These are phyloP conservation scores for Scartelaos histophorus DNA, from an alignment of 2,113 vertebrate genomes.

Conservation along the genomic window DNA sequence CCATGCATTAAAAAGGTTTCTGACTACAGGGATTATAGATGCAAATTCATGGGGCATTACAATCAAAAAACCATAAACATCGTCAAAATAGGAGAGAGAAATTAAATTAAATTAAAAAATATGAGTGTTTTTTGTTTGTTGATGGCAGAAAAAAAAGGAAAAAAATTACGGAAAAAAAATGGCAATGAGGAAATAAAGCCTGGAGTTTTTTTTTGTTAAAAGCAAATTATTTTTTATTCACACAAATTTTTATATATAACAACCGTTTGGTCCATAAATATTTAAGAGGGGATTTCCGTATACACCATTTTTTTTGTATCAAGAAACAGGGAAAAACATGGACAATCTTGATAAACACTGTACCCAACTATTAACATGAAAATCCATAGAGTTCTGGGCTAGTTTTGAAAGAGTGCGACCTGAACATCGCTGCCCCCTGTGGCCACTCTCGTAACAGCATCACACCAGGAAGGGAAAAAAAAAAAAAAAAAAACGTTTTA, in stretches of 20 bases:
- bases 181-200: conserved; percentile 93
- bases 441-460: conserved; percentile 77
- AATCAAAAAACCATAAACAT: conserved; percentile 80
- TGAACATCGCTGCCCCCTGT: conserved; percentile 96
- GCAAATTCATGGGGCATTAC: conserved; percentile 98
- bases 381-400: conserved; percentile 99
- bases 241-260: conserved; percentile 99
- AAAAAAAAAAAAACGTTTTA: conserved; percentile 86
- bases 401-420: conserved; percentile 98
- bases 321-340: conserved; percentile 99
- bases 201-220: conserved; percentile 74
- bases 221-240: conserved; percentile 98
- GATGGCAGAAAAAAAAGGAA: conserved; percentile 64
- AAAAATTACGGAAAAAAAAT: conserved; percentile 71
- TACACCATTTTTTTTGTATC: conserved; percentile 93
- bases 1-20: conserved; percentile 91
- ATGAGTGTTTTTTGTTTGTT: conserved; percentile 64
- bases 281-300: conserved; percentile 99
- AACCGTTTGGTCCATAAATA: conserved; percentile 99
- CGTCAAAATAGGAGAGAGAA: conserved; percentile 76
- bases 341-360: conserved; percentile 99
- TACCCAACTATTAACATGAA: conserved; percentile 99
- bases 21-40: conserved; percentile 79
- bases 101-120: conserved; percentile 57
- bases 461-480: conserved; percentile 87